These are phyloP conservation scores for Elysia chlorotica DNA, from an alignment of 1,140 invertebrate genomes.

Conservation along the genomic window DNA sequence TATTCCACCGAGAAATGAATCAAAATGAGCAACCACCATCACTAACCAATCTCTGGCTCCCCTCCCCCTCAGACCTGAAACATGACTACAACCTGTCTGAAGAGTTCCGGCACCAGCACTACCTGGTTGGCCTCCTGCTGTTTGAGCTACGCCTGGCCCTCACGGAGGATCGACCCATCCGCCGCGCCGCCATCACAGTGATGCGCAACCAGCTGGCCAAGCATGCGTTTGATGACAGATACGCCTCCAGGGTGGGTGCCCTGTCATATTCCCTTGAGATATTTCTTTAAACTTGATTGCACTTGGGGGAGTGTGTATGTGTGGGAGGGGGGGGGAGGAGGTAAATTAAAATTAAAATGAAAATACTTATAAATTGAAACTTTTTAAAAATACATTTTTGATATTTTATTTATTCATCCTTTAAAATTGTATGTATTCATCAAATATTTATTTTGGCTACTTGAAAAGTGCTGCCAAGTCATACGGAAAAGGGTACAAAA, in stretches of 20 bases:
- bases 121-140: conserved; percentile 80
- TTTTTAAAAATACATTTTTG: no score
- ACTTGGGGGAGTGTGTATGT: not conserved
- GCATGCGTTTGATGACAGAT: conserved; percentile 91
- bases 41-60: no score
- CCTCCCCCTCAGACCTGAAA: conserved; percentile 60
- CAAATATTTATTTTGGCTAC: no score
- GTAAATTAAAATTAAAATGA: not conserved
- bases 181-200: conserved; percentile 77
- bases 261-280: no score
- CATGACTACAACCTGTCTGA: conserved; percentile 72
- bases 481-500: no score
- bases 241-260: conserved; percentile 66
- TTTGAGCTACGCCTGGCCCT: conserved; percentile 77
- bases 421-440: no score
- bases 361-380: no score
- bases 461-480: no score
- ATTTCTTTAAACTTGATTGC: no score
- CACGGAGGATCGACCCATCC: conserved; percentile 81
- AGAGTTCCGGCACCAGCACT: conserved; percentile 88
- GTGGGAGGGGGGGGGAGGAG: not conserved
- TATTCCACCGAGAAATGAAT: no score
- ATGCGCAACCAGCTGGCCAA: conserved; percentile 88
- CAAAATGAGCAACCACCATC: no score
- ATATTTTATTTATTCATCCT: no score